Evolutionary conservation across 1,140 invertebrate genomes (phyloP), one percentile per base, ranked within the genome.

Genomic region (Holcopasites calliopsidis): DNA sequence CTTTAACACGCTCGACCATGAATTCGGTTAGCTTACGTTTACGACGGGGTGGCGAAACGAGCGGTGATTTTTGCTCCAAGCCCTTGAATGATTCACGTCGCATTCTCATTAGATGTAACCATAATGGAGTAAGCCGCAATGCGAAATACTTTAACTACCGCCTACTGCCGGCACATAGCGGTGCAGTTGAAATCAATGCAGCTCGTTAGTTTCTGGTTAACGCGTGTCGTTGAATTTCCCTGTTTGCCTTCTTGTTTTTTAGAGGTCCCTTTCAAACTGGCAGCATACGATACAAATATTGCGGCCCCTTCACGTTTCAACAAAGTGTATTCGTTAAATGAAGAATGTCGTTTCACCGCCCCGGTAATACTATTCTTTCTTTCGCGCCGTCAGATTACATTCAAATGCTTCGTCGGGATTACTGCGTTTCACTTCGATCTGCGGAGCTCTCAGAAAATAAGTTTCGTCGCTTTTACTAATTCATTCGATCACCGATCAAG

Each of bases 41-140:
- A 28, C 0, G 11, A 70, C 5, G 47, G 33, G 58, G 58, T n/a
- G n/a, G 4, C 8, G 33, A 16, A 26, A 42, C 33, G 54, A 10
- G 7, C 23, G 47, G 3, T 35, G 62, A 74, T 66, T 66, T 66
- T 54, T 65, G 52, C 65, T 62, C 58, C 64, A 77, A 60, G 64
- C 70, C 18, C 77, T 78, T 76, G 42, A 64, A 47, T 64, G 66
- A 79, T 83, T 80, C 74, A 79, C 80, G 80, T 79, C 79, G 80
- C 77, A 85, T 88, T 87, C n/a, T n/a, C 83, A 85, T 87, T 83
- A 82, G 66, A 77, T 62, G 58, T 80, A 83, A 84, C 52, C 35
- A 18, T 74, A 66, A 74, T 55, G 23, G 50, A 74, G 66, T 66
- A 66, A 74, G 50, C 66, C 49, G 61, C 55, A 73, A 44, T 13